Evolutionary conservation across 2,888 invertebrate species (phyloP).

Genomic region (Sminthurinus aureus): DNA sequence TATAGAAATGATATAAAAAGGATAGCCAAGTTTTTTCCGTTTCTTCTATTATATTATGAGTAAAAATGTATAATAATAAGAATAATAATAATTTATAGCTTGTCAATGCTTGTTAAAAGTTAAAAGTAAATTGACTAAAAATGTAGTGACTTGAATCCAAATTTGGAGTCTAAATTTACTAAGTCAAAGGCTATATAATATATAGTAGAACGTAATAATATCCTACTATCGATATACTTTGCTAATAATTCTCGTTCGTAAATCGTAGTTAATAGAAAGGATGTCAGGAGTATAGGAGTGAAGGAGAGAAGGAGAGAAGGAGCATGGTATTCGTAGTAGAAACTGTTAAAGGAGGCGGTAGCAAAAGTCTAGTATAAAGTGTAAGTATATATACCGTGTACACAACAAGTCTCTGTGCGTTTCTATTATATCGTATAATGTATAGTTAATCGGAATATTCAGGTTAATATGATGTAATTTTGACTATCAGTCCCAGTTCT

Average conservation of each 20-base stretch:
- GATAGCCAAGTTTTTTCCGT: neutral
- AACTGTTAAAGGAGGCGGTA: neutral
- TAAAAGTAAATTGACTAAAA: neutral
- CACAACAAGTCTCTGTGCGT: neutral
- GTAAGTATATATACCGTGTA: neutral
- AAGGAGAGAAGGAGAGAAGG: no score
- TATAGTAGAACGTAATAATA: neutral
- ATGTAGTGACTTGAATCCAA: neutral
- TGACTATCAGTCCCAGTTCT: constrained; percentile 10
- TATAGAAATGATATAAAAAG: neutral
- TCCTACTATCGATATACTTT: neutral
- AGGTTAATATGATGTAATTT: constrained; percentile 18
- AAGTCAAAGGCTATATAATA: neutral
- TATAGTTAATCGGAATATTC: neutral
- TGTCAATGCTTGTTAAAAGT: neutral
- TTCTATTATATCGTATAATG: neutral
- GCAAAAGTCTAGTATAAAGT: neutral
- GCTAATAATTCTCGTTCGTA: neutral
- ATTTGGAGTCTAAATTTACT: no score
- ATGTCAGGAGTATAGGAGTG: no score
- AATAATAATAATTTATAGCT: neutral
- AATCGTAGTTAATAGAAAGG: neutral
- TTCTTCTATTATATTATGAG: neutral
- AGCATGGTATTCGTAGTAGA: no score
- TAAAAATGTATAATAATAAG: neutral